These are phyloP conservation scores for Drosophila truncata DNA, from an alignment of 1,140 invertebrate genomes.

Conservation along the genomic window DNA sequence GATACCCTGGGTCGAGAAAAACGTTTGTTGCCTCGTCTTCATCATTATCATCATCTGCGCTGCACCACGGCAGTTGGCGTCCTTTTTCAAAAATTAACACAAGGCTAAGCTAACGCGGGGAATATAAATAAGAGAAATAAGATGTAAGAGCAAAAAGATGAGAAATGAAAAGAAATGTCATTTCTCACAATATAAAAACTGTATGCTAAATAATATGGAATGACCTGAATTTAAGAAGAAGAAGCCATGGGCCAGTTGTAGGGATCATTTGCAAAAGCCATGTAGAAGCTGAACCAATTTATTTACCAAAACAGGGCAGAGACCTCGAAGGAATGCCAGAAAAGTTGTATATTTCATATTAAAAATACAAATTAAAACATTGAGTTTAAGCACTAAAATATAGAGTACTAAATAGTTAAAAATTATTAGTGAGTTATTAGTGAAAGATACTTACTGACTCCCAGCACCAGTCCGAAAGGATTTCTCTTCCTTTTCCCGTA, in stretches of 20 bases:
- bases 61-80: conserved; percentile 70
- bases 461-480: no score
- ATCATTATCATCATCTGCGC: conserved; percentile 72
- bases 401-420: no score
- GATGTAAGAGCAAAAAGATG: conserved; percentile 13
- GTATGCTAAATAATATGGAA: conserved; percentile 64
- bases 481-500: no score
- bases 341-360: neutral
- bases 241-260: conserved; percentile 10
- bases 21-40: conserved; percentile 54
- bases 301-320: neutral
- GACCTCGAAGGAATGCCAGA: neutral
- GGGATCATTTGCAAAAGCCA: neutral
- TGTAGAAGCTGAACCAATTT: neutral
- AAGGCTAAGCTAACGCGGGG: conserved; percentile 43
- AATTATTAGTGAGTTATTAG: no score
- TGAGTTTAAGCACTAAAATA: neutral
- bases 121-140: conserved; percentile 14
- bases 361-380: neutral
- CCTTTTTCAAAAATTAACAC: conserved; percentile 76
- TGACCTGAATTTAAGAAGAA: conserved; percentile 49
- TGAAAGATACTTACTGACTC: no score
- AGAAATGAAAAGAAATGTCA: conserved; percentile 45
- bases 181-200: conserved; percentile 58
- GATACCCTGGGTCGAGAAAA: conserved; percentile 10